A percentile compares a stretch with the other conserved stretches of the same genome.
Conservation (phyloP, 2,113 vertebrate genomes). For the Phycodurus eques region DNA sequence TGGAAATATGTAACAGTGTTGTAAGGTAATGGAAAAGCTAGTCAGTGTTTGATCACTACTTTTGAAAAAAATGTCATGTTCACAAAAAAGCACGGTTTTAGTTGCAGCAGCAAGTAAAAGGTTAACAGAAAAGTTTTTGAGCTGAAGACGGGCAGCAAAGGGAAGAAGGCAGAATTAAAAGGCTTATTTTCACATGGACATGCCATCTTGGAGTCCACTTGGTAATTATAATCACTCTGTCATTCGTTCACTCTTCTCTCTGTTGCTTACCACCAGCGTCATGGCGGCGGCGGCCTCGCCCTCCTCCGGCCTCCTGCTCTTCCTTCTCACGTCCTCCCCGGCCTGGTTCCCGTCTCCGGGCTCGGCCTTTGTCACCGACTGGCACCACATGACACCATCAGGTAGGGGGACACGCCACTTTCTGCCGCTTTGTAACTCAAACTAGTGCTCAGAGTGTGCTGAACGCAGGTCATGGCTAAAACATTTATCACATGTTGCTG, state of each 20-base stretch:
- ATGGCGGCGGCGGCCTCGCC: constrained; percentile 45
- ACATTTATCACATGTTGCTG: neutral
- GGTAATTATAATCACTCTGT: constrained; percentile 38
- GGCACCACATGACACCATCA: constrained; percentile 39
- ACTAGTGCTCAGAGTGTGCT: neutral
- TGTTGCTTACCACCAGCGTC: constrained; percentile 46
- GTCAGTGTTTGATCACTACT: no score
- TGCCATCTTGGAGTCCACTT: constrained; percentile 39
- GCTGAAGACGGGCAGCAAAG: constrained; percentile 32
- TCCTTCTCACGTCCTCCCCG: constrained; percentile 47
- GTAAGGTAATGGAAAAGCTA: no score
- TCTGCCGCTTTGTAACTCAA: neutral
- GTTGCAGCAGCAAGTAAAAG: neutral
- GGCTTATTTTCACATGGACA: constrained; percentile 32
- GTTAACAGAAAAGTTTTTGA: neutral
- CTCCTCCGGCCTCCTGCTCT: constrained; percentile 35
- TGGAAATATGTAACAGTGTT: no score
- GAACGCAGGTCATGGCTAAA: neutral
- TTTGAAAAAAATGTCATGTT: no score
- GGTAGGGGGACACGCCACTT: constrained; percentile 38
- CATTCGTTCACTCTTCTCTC: constrained; percentile 22
- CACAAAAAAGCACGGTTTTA: no score
- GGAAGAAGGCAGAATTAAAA: neutral
- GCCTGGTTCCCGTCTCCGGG: constrained; percentile 38
- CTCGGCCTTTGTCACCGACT: constrained; percentile 35